Base-by-base conservation (phyloP, 64 coral and sea anemone genomes). In the Dendrophyllia cribrosa region DNA sequence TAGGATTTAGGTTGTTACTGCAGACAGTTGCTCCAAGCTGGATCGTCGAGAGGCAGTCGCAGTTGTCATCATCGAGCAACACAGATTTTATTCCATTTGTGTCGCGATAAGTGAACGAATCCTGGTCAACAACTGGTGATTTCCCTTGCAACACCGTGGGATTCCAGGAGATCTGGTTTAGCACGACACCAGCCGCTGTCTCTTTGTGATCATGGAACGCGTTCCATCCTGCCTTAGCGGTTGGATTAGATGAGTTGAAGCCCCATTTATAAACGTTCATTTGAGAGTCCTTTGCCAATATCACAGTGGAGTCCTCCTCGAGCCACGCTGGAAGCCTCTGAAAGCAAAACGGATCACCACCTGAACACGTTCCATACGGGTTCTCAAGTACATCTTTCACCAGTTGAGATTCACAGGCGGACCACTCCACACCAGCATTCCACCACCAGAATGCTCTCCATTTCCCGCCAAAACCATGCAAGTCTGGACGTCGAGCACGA, bases 1-100 rank as follows among this genome's bases (percentile, higher is more conserved):
- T 58, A 51, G 70, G 84, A 43, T 82, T 51, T 3, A 85, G 55
- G 53, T 66, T 19, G 5, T 17, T 76, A 9, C 72, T 58, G 24
- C 89, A 92, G 68, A 85, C 74, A 26, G 89, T 83, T 56, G 81
- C 78, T 8, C 89, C 89, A 53, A 92, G 59, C 34, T 92, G 72
- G 3, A 92, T 24, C 43, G 89, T 85, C n/a, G 89, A 92, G 43
- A 92, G 89, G 51, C 89, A 91, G 78, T 91, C 89, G 19, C 89
- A 91, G 68, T 91, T 91, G 22, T 91, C 89, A 83, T 91, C 89
- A 25, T 92, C 89, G 12, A 92, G 79, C 19, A 92, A 66, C 48
- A 92, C 11, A 25, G 89, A 92, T 50, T 85, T 85, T 59, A 92
- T 59, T 24, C 78, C 66, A 49, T 75, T 92, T 75, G 59, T 66